Evolutionary conservation across 2,888 invertebrate genomes (phyloP).

Genomic region (Phengaris arion): DNA sequence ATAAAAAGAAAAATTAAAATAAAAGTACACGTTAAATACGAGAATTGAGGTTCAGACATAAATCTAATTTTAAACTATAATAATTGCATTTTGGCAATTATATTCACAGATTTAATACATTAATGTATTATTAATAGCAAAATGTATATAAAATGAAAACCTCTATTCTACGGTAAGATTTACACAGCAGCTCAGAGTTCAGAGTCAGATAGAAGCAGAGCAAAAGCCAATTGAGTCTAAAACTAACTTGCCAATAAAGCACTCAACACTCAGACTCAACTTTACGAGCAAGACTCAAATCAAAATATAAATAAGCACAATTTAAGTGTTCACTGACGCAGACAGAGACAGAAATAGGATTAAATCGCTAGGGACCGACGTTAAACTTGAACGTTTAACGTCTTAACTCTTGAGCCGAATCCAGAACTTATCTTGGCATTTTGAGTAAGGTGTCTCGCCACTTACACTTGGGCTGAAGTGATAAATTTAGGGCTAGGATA

Average conservation of each 20-base stretch:
- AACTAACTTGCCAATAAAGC: constrained; percentile 41
- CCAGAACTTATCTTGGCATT: neutral
- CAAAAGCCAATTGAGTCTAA: neutral
- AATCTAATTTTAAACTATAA: too few relatives aligned
- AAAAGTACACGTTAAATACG: too few relatives aligned
- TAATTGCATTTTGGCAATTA: too few relatives aligned
- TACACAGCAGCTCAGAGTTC: too few relatives aligned
- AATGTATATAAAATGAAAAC: too few relatives aligned
- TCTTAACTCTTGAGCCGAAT: constrained; percentile 13
- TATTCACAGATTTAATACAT: too few relatives aligned
- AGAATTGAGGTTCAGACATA: too few relatives aligned
- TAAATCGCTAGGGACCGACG: constrained; percentile 40
- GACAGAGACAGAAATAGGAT: constrained; percentile 48
- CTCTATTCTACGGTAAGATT: too few relatives aligned
- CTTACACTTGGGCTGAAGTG: neutral
- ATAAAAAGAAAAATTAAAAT: too few relatives aligned
- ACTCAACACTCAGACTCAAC: constrained; percentile 41
- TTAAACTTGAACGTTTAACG: constrained; percentile 35
- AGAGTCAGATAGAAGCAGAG: too few relatives aligned
- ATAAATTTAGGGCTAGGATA: too few relatives aligned
- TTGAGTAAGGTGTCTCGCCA: constrained; percentile 8
- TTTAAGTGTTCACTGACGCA: constrained; percentile 50
- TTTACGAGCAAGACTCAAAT: constrained; percentile 65
- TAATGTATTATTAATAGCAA: too few relatives aligned
- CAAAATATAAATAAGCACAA: constrained; percentile 68